A percentile compares a stretch with the other conserved stretches of the same genome.
Conservation (phyloP, 30 jellyfish, hydroid and myxozoan genomes). For the Phacellophora camtschatica region DNA sequence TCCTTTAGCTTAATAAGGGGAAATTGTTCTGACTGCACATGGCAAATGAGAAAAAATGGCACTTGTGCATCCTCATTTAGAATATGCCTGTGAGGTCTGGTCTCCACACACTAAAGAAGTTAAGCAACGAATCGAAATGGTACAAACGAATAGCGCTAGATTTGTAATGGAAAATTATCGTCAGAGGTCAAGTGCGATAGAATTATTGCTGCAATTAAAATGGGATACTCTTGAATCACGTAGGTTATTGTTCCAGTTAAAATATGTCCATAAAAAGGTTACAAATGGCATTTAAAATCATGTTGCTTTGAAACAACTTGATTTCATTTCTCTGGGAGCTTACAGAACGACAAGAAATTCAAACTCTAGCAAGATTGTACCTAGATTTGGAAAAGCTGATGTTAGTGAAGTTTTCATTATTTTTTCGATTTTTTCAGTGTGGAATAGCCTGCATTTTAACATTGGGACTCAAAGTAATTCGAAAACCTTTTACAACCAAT, state of each 20-base stretch:
- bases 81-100: constrained; percentile 57
- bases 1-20: constrained; percentile 7
- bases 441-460: too few species aligned
- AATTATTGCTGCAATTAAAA: constrained; percentile 22
- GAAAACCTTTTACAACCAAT: background rate
- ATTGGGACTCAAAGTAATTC: too few species aligned
- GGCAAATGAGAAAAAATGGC: constrained; percentile 6
- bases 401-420: background rate
- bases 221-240: constrained; percentile 48
- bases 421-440: background rate
- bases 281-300: too few species aligned
- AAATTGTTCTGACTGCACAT: background rate
- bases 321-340: constrained; percentile 49
- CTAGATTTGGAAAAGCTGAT: constrained; percentile 46
- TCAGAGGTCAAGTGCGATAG: constrained; percentile 44
- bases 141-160: constrained; percentile 11
- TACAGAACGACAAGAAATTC: constrained; percentile 52
- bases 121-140: constrained; percentile 9
- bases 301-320: constrained; percentile 60
- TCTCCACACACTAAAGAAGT: constrained; percentile 3
- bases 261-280: constrained; percentile 30
- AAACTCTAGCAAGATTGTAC: constrained; percentile 38
- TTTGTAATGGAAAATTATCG: constrained; percentile 3
- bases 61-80: constrained; percentile 53
- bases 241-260: constrained; percentile 41